Evolutionary conservation across 1,140 invertebrate genomes (phyloP).

Genomic region (Monochamus saltuarius): DNA sequence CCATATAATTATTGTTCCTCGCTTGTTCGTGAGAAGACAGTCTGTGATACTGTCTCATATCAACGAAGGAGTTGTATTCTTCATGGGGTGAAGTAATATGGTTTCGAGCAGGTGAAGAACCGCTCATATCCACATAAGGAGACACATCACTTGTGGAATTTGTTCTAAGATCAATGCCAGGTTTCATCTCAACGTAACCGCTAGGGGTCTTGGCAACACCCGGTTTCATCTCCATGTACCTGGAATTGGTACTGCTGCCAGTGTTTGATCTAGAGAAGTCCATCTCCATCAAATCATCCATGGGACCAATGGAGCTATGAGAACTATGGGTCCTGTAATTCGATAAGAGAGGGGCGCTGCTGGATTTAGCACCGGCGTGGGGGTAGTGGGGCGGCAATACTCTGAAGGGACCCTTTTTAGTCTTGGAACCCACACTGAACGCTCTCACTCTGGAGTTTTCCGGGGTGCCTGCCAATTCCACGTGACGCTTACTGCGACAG

Average conservation of each 20-base stretch:
- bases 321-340: slow-evolving; percentile 56
- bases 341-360: slow-evolving; percentile 60
- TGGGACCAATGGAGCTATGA: slow-evolving; percentile 65
- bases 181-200: slow-evolving; percentile 62
- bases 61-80: slow-evolving; percentile 20
- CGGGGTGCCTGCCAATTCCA: slow-evolving; percentile 43
- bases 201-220: slow-evolving; percentile 44
- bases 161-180: slow-evolving; percentile 44
- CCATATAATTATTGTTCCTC: slow-evolving; percentile 50
- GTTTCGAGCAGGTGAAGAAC: not conserved
- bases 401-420: slow-evolving; percentile 50
- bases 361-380: slow-evolving; percentile 55
- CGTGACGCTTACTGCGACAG: slow-evolving; percentile 49
- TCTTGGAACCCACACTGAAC: slow-evolving; percentile 69
- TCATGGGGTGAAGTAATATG: not conserved
- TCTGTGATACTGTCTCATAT: slow-evolving; percentile 9
- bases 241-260: slow-evolving; percentile 29
- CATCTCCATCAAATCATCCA: slow-evolving; percentile 79
- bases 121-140: slow-evolving; percentile 31
- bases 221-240: slow-evolving; percentile 59
- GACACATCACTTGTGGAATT: slow-evolving; percentile 14
- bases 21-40: not conserved
- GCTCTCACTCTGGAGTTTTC: slow-evolving; percentile 60
- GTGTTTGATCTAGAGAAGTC: slow-evolving; percentile 61
- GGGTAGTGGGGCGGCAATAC: slow-evolving; percentile 45